Evolutionary conservation across 2,888 invertebrate genomes (phyloP), one percentile per base, ranked within the genome.

Genomic region (Tenthredo distinguenda): DNA sequence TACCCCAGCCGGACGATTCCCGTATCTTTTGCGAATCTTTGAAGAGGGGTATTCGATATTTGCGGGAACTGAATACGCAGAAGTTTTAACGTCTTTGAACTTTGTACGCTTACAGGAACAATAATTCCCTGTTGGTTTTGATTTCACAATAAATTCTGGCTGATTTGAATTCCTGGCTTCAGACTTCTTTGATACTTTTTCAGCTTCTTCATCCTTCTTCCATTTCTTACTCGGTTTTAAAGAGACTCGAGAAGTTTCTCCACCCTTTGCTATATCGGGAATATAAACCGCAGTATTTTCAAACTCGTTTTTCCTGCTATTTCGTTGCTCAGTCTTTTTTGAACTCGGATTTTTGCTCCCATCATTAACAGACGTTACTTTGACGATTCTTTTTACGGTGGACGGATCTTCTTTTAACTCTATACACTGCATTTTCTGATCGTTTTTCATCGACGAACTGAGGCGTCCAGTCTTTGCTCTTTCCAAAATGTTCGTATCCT

Each of bases 31-130:
- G 5, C 43, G 40, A 26, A 26, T n/a, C 15, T 81, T 58, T 18
- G 26, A 65, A 12, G 18, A 10, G 2, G 81, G 62, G 12, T 62
- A 26, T 62, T 62, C 62, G 10, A 62, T 81, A 5, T 37, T 34
- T n/a, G 37, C 34, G 21, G 81, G 81, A 43, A 81, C 40, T 43
- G n/a, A 7, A 26, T 81, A 81, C 2, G 2, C n/a, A 0, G 62
- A 62, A 65, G 37, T 37, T 40, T 15, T 58, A n/a, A 40, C 34
- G 4, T 34, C 15, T n/a, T 21, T 34, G 0, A 4, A 37, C 43
- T 58, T 40, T 26, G 12, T 58, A 34, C 40, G 21, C 34, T 37
- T 81, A 77, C 77, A 77, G 12, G 55, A 77, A 77, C 77, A 77
- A 21, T 18, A 4, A 31, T 34, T 77, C 0, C 55, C 55, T 34